Conservation (phyloP, 1,140 invertebrate genomes). For the Calosoma granatense region DNA sequence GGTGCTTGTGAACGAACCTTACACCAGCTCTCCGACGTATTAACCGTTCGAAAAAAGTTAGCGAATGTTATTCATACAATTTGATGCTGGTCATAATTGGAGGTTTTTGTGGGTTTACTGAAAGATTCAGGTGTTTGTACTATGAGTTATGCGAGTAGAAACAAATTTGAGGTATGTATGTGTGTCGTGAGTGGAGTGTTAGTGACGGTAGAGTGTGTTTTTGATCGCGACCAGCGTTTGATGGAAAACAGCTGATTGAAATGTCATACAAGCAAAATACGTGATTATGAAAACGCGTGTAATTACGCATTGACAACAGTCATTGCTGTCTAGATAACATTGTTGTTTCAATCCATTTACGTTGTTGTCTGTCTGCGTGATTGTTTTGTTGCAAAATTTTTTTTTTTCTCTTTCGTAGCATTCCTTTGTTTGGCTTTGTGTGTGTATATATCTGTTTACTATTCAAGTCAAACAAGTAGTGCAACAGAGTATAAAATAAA, state of each 20-base stretch:
- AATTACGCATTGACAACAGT: too few relatives aligned
- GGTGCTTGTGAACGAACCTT: neutral
- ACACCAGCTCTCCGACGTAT: neutral
- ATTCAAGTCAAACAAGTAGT: constrained; percentile 21
- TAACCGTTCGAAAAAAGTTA: neutral
- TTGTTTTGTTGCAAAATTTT: too few relatives aligned
- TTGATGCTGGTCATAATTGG: constrained; percentile 1
- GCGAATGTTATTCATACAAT: neutral
- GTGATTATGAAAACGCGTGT: too few relatives aligned
- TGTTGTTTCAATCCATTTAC: too few relatives aligned
- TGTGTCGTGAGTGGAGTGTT: constrained; percentile 8
- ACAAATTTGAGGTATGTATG: constrained; percentile 44
- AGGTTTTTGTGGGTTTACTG: neutral
- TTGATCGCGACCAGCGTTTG: constrained; percentile 14
- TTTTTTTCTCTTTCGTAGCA: too few relatives aligned
- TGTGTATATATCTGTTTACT: constrained; percentile 19
- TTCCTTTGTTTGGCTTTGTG: neutral
- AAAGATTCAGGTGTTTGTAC: constrained; percentile 13
- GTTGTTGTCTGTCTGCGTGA: too few relatives aligned
- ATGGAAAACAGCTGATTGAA: constrained; percentile 30
- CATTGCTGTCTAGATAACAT: too few relatives aligned
- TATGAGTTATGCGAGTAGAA: constrained; percentile 45
- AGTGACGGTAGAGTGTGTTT: constrained; percentile 13
- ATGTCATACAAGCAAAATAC: constrained; percentile 15
- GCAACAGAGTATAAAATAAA: too few relatives aligned